phyloP scores from a whole-genome alignment of 1,140 invertebrate species.

The Tetragonula clypearis region DNA sequence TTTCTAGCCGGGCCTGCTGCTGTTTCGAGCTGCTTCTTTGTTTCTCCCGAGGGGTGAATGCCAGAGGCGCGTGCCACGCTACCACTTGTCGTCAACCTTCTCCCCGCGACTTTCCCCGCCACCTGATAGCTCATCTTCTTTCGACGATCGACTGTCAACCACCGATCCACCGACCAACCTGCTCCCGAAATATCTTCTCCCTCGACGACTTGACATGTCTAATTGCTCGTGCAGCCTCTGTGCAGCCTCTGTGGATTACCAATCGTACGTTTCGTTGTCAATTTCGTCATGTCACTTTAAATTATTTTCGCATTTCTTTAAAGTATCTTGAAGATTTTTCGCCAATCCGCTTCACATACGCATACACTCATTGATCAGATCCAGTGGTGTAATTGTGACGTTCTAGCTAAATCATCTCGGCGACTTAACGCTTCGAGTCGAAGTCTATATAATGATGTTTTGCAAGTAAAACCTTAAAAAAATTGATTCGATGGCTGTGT shows the following conservation, averaged over 20 bases:
- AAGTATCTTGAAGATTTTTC: not conserved
- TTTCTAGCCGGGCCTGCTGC: conserved; percentile 64
- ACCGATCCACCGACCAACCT: not conserved
- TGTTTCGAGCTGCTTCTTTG: conserved; percentile 71
- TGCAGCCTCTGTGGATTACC: conserved; percentile 35
- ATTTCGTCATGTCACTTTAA: not conserved
- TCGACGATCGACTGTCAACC: not conserved
- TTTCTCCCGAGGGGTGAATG: conserved; percentile 59
- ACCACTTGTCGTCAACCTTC: conserved; percentile 57
- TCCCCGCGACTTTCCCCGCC: not conserved
- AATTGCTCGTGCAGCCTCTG: conserved; percentile 54
- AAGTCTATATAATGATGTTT: too few species aligned
- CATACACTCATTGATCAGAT: too few species aligned
- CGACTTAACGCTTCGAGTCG: too few species aligned
- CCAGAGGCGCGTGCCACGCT: conserved; percentile 57
- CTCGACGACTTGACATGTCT: conserved; percentile 51
- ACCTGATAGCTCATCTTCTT: not conserved
- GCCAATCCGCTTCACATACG: conserved; percentile 1
- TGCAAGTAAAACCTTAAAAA: not conserved
- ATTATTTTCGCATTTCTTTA: not conserved
- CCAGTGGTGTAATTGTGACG: not conserved
- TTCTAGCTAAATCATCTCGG: not conserved
- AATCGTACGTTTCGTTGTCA: not conserved
- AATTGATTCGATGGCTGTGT: not conserved
- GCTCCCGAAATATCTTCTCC: not conserved